Conservation (phyloP, 92 coral and sea anemone species). For the Paramuricea clavata region DNA sequence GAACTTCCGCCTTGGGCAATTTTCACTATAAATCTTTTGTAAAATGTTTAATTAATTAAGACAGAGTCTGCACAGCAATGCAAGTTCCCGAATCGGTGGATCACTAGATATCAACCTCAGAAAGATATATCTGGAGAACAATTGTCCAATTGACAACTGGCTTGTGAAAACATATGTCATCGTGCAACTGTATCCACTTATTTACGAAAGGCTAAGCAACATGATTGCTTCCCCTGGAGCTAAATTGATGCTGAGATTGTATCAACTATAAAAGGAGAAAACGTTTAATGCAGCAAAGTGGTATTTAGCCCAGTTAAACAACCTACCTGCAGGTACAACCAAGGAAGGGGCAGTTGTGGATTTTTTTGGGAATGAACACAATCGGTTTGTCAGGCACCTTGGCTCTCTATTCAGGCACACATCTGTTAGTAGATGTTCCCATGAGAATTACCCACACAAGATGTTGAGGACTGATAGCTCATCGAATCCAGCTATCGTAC, state of each 20-base stretch:
- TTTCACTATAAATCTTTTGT: too few relatives aligned
- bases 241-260: background rate
- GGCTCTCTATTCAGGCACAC: background rate
- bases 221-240: conserved; percentile 15
- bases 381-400: conserved; percentile 23
- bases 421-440: background rate
- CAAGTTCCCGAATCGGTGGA: too few relatives aligned
- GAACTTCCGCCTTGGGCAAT: too few relatives aligned
- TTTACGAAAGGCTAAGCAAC: conserved; percentile 11
- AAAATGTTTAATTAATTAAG: too few relatives aligned
- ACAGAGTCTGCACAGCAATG: too few relatives aligned
- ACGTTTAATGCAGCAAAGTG: conserved; percentile 31
- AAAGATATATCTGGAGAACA: conserved; percentile 21
- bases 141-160: conserved; percentile 36
- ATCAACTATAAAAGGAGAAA: background rate
- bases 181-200: conserved; percentile 11
- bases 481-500: background rate
- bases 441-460: background rate
- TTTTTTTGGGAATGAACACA: conserved; percentile 34
- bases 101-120: too few relatives aligned
- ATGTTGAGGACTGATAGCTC: background rate
- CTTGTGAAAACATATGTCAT: background rate
- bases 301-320: conserved; percentile 18
- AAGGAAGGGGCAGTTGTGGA: background rate
- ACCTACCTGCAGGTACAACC: conserved; percentile 12